Base-by-base conservation (phyloP, 2,113 vertebrate genomes). In the Leuciscus idus region DNA sequence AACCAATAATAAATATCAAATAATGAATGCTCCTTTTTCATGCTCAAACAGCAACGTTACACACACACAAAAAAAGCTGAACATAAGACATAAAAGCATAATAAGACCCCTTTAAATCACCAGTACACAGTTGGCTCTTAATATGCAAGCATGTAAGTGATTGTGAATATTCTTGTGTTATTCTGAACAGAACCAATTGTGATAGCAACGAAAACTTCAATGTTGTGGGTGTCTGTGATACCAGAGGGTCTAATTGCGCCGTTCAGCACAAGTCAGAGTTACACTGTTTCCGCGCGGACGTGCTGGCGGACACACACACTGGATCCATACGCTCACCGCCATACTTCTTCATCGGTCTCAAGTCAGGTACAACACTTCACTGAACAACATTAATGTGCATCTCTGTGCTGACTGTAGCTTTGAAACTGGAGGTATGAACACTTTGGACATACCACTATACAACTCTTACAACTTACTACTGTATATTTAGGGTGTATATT, bases 281-380 rank as follows among this genome's bases (percentile, higher is more conserved):
- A 89, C 89, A 39, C 72, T 88, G 0, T 19, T 94, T 91, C 30
- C 91, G 91, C 85, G 78, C 92, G 78, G 79, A 36, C 4, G 9
- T 94, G 81, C 88, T 73, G 4, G 90, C 88, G 0, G 88, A 84
- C 21, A 4, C 62, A 2, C 13, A 0, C 46, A 7, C 8, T 10
- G 0, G 10, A 1, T 33, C 79, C 57, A 3, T 72, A 43, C n/a
- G 64, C 2, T 93, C 92, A 5, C 0, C 2, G 0, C 75, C 1
- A 2, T 90, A 84, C 19, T 93, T 90, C 85, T 92, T 94, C 85
- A 6, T 3, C 46, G 75, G 75, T 17, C 2, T 3, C 17, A 12
- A 19, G 1, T 17, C 48, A 77, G 75, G 75, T 77, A 77, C 46
- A 55, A 15, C 23, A n/a, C 36, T 43, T 72, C 68, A 6, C 9